Conservation (phyloP, 2,113 vertebrate species). For the Balaeniceps rex region DNA sequence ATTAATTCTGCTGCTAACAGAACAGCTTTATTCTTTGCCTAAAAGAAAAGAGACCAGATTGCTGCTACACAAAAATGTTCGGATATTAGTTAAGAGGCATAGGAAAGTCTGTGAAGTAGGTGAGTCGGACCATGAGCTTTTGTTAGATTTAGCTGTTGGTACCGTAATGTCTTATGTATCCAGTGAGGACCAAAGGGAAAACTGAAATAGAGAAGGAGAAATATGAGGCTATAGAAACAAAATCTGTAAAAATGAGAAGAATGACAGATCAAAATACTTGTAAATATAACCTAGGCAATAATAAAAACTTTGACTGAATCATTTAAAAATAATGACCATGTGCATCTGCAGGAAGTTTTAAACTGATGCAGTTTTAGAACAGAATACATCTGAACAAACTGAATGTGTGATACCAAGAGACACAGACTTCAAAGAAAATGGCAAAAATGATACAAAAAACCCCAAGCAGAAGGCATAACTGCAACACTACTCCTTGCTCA, state of each 20-base stretch:
- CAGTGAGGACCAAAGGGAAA: not conserved
- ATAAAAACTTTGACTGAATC: not conserved
- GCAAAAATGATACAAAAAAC: not conserved
- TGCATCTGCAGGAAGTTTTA: not conserved
- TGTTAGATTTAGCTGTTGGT: not conserved
- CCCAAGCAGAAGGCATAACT: not conserved
- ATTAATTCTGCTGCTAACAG: not conserved
- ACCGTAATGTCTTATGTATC: not conserved
- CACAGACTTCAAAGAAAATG: not conserved
- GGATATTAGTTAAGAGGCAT: not conserved
- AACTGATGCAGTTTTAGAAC: not conserved
- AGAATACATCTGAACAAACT: not conserved
- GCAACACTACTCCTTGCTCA: not conserved
- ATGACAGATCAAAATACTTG: not conserved
- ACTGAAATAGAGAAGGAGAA: not conserved
- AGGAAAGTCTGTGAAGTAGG: not conserved
- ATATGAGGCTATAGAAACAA: not conserved
- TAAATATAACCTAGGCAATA: not conserved
- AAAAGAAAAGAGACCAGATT: not conserved
- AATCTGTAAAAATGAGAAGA: not conserved
- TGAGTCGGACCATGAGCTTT: not conserved
- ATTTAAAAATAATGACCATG: not conserved
- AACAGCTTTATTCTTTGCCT: not conserved
- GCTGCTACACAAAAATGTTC: not conserved
- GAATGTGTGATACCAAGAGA: not conserved